A percentile compares a stretch with the other conserved stretches of the same genome.
phyloP scores from a whole-genome alignment of 2,888 invertebrate species.

The Hyposoter dolosus region DNA sequence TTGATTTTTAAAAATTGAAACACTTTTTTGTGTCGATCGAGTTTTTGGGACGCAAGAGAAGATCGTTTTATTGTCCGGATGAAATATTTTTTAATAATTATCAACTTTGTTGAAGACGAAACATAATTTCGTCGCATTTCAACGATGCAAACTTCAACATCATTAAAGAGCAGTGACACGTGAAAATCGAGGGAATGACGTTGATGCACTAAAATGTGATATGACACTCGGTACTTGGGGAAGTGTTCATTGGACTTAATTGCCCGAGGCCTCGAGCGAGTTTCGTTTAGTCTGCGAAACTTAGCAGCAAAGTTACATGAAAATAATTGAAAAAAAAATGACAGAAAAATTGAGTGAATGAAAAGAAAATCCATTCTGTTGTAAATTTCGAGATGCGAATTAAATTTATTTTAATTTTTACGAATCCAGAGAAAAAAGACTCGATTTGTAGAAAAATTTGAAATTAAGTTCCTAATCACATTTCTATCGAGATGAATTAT shows the following conservation, averaged over 20 bases:
- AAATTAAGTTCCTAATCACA: not conserved
- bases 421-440: not conserved
- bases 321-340: conserved; percentile 27
- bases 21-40: no score
- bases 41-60: no score
- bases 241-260: conserved; percentile 59
- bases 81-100: no score
- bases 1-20: no score
- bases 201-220: conserved; percentile 43
- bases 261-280: conserved; percentile 28
- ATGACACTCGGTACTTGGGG: conserved; percentile 31
- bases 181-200: conserved; percentile 20
- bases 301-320: conserved; percentile 16
- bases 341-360: conserved; percentile 19
- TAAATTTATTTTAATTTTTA: not conserved
- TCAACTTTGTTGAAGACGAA: no score
- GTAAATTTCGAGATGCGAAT: not conserved
- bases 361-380: not conserved
- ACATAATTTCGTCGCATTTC: no score
- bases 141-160: no score
- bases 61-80: no score
- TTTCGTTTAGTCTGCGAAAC: conserved; percentile 9
- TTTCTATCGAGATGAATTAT: no score
- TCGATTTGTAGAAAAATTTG: no score
- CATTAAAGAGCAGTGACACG: no score